These are phyloP conservation scores for Rhinolophus sinicus DNA, from an alignment of 2,113 vertebrate genomes.

Conservation along the genomic window DNA sequence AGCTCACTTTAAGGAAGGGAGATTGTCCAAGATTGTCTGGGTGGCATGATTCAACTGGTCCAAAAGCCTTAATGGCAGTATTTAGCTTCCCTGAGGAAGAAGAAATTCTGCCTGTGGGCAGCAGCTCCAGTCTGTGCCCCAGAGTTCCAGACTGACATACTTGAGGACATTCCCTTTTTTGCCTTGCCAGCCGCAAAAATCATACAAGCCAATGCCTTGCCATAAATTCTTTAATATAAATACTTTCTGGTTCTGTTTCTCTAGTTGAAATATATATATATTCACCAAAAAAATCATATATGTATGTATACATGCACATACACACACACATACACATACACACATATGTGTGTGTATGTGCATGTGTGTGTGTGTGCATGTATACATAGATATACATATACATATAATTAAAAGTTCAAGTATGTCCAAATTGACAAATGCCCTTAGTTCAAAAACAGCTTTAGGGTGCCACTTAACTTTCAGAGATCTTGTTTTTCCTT, in stretches of 20 bases:
- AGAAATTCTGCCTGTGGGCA: neutral
- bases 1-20: neutral
- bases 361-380: too few relatives aligned
- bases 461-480: neutral
- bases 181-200: neutral
- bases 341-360: too few relatives aligned
- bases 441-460: neutral
- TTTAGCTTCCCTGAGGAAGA: neutral
- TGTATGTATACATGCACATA: neutral
- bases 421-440: neutral
- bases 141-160: neutral
- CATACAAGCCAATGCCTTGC: neutral
- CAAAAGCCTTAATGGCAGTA: neutral
- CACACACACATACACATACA: neutral
- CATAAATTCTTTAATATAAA: neutral
- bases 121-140: neutral
- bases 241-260: neutral
- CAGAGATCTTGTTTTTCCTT: neutral
- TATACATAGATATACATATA: too few relatives aligned
- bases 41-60: neutral
- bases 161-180: accelerated
- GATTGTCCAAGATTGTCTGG: accelerated
- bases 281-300: too few relatives aligned
- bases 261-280: neutral
- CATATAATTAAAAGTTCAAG: conserved; percentile 2